Conservation (phyloP, 1,140 invertebrate genomes). For the Andrena cerasifolii region DNA sequence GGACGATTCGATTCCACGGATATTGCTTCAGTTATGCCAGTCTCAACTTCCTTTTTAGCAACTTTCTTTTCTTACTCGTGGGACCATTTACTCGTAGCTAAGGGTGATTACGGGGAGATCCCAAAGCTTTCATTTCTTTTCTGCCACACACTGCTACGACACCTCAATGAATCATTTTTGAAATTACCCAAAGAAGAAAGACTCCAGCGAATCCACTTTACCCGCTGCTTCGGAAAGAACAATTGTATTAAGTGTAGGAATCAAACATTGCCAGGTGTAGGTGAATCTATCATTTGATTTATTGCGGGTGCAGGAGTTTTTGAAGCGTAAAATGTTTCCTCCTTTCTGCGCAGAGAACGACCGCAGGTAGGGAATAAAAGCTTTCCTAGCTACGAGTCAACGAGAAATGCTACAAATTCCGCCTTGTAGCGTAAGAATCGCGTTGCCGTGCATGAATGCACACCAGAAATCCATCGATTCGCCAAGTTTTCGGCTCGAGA, state of each 20-base stretch:
- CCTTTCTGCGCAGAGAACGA: neutral
- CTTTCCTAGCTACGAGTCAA: neutral
- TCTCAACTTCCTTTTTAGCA: no score
- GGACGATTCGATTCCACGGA: neutral
- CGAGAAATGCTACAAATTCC: neutral
- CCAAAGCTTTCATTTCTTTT: no score
- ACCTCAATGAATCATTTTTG: no score
- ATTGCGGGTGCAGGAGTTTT: neutral
- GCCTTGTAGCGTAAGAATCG: neutral
- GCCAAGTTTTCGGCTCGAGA: neutral
- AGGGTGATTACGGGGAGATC: no score
- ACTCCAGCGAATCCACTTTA: no score
- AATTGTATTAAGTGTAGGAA: no score
- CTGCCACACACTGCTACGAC: no score
- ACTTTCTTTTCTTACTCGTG: no score
- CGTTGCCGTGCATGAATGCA: neutral
- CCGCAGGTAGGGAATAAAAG: slow-evolving; percentile 18
- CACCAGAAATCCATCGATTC: neutral
- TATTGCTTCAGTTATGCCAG: no score
- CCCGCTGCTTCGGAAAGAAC: no score
- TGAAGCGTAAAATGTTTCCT: neutral
- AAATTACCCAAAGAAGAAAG: no score
- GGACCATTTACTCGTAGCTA: no score
- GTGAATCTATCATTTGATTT: neutral
- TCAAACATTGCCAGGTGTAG: neutral